Evolutionary conservation across 2,888 invertebrate species (phyloP).

Genomic region (Cotesia congregata): DNA sequence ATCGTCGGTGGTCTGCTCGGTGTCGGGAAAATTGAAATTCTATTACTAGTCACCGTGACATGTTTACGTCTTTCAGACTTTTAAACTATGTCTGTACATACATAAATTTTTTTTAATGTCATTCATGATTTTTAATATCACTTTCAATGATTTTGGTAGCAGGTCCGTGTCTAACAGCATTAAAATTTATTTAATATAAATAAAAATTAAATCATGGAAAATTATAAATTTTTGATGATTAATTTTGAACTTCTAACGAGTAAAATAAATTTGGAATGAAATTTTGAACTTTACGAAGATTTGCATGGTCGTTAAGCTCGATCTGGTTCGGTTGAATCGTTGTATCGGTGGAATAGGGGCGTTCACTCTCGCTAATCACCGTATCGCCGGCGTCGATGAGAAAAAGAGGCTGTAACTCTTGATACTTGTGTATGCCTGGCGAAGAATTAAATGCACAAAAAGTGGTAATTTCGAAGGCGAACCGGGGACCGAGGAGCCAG

Average conservation of each 20-base stretch:
- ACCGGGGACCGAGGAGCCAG: conserved; percentile 11
- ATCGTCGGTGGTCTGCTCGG: conserved; percentile 53
- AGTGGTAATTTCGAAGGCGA: conserved; percentile 36
- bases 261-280: background rate
- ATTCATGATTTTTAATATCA: no score
- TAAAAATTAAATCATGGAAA: no score
- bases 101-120: no score
- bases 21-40: conserved; percentile 48
- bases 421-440: conserved; percentile 28
- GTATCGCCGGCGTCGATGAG: conserved; percentile 26
- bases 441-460: conserved; percentile 38
- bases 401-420: conserved; percentile 44
- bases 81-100: conserved; percentile 29
- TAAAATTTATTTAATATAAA: no score
- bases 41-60: conserved; percentile 63
- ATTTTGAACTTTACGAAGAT: conserved; percentile 5
- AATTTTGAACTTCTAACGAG: conserved; percentile 2
- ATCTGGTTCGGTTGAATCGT: conserved; percentile 10
- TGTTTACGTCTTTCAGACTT: conserved; percentile 38
- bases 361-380: conserved; percentile 29
- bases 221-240: background rate
- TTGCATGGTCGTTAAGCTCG: conserved; percentile 19
- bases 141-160: no score
- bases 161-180: no score
- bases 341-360: conserved; percentile 24